Base-by-base conservation (phyloP, 2,888 invertebrate species). In the Latrodectus elegans region DNA sequence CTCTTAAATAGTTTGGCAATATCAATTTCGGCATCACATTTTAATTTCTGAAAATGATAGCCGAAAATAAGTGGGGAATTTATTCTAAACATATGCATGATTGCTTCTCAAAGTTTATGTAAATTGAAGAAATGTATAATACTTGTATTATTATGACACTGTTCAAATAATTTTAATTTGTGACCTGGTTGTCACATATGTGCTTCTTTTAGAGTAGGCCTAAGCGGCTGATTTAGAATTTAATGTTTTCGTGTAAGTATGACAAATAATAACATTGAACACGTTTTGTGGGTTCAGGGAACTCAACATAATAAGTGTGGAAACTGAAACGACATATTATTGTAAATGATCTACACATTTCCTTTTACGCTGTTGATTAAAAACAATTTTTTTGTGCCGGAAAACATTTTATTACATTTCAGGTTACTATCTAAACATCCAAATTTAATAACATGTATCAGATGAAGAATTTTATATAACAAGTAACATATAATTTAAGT, bases 21-120 rank as follows among this genome's bases (percentile, higher is more conserved):
- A 52, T 14, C 51, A n/a, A 14, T 65, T 78, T 84, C 67, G 84
- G 84, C 84, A 84, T 76, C 83, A 83, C 83, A 70, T 83, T 83
- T 70, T 52, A 83, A 64, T 83, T 83, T 83, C 71, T 73, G n/a
- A n/a, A 72, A 53, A 60, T 71, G 49, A 64, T 0, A 17, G 60
- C 14, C 14, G 38, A 38, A 38, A 38, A 38, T 52, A 49, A 71
- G 72, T 26, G 14, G 26, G 11, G 49, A 22, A 77, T 17, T 11
- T 17, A 76, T 51, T 51, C 52, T 11, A 68, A 68, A 15, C 67
- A 67, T 77, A 11, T n/a, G 9, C 17, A 2, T n/a, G n/a, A 10
- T 49, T 77, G 9, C 0, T 51, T 22, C 9, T 77, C n/a, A 77
- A 38, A 38, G 38, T 38, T 6, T 6, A 38, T 38, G 38, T 38